A percentile compares a stretch with the other conserved stretches of the same genome.
These are phyloP conservation scores for Microcaecilia unicolor DNA, from an alignment of 2,797 vertebrate species.

Conservation along the genomic window DNA sequence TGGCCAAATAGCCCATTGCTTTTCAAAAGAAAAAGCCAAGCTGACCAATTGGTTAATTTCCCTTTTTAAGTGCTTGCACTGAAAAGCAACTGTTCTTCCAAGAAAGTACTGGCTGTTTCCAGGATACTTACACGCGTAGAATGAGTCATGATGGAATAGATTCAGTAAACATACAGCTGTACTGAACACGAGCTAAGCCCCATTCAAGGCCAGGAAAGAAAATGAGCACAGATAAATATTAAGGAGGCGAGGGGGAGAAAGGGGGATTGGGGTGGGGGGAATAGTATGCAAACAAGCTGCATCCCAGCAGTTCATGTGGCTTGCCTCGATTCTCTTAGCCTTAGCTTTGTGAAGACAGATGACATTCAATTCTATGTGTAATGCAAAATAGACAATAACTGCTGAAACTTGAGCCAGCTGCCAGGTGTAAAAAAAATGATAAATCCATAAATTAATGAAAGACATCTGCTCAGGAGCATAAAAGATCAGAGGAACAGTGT, in stretches of 20 bases:
- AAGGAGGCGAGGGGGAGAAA: slow-evolving; percentile 60
- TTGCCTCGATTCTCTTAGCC: slow-evolving; percentile 61
- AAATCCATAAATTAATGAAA: slow-evolving; percentile 95
- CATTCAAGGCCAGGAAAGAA: slow-evolving; percentile 81
- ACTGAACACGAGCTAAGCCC: slow-evolving; percentile 69
- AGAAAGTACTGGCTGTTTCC: slow-evolving; percentile 76
- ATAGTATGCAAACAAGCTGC: slow-evolving; percentile 59
- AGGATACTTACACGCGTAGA: slow-evolving; percentile 79
- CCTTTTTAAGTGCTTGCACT: slow-evolving; percentile 66
- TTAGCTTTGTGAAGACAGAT: slow-evolving; percentile 77
- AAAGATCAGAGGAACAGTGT: slow-evolving; percentile 79
- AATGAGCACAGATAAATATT: slow-evolving; percentile 85
- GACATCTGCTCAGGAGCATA: slow-evolving; percentile 85
- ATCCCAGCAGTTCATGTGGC: slow-evolving; percentile 58
- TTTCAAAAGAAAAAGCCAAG: slow-evolving; percentile 53
- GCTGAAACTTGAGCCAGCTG: slow-evolving; percentile 90
- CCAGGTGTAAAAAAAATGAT: slow-evolving; percentile 88
- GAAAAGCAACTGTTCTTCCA: slow-evolving; percentile 74
- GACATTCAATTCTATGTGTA: slow-evolving; percentile 76
- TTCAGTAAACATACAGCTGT: slow-evolving; percentile 80
- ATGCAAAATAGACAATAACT: slow-evolving; percentile 82
- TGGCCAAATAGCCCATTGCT: slow-evolving; percentile 49
- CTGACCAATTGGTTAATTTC: slow-evolving; percentile 71
- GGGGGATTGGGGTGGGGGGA: slow-evolving; percentile 35
- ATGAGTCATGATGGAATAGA: slow-evolving; percentile 77